These are phyloP conservation scores for Phlogophora meticulosa DNA, from an alignment of 2,888 invertebrate species.

Conservation along the genomic window DNA sequence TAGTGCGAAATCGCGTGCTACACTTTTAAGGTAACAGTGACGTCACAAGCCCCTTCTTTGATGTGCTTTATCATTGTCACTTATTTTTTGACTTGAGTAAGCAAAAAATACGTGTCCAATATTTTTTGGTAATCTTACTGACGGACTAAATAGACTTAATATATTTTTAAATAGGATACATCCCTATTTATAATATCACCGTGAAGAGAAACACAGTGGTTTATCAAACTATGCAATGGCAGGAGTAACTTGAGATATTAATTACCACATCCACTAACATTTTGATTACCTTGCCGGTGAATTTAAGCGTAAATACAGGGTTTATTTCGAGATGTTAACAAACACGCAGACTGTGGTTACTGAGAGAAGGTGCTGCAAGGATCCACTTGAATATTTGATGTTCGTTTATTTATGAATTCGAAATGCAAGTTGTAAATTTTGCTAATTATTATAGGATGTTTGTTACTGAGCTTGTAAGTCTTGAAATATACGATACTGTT, in stretches of 20 bases:
- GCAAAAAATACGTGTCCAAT: too few relatives aligned
- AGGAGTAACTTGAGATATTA: conserved; percentile 37
- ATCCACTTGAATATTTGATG: conserved; percentile 41
- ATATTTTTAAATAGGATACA: too few relatives aligned
- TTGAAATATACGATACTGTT: not conserved
- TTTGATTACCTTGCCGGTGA: conserved; percentile 42
- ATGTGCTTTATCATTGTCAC: too few relatives aligned
- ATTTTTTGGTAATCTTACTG: too few relatives aligned
- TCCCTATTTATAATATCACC: conserved; percentile 9
- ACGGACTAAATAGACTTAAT: too few relatives aligned
- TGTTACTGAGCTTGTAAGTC: not conserved
- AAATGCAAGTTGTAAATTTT: conserved; percentile 20
- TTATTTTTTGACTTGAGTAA: too few relatives aligned
- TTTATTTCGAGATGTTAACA: conserved; percentile 44
- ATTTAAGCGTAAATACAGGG: conserved; percentile 42
- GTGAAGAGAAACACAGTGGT: conserved; percentile 13
- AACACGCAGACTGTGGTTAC: conserved; percentile 47
- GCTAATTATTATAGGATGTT: conserved; percentile 16
- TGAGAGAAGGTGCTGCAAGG: conserved; percentile 52
- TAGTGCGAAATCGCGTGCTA: too few relatives aligned
- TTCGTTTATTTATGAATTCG: conserved; percentile 45
- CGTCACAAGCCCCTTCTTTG: too few relatives aligned
- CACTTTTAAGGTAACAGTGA: too few relatives aligned
- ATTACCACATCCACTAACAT: conserved; percentile 37
- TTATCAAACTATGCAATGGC: conserved; percentile 24